phyloP scores from a whole-genome alignment of 1,140 invertebrate species.

The Medauroidea extradentata region DNA sequence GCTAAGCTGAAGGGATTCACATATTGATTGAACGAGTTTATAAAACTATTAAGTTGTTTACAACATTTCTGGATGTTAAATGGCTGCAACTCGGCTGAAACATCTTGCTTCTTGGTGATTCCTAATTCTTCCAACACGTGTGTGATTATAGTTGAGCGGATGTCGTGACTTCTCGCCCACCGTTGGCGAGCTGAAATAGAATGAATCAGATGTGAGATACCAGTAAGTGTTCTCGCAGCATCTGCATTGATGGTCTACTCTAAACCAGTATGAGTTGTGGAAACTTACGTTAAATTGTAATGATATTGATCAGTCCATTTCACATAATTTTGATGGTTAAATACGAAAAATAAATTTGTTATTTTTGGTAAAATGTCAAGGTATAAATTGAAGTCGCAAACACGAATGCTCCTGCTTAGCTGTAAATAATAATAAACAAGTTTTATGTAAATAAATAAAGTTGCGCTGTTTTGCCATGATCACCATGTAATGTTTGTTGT shows the following conservation, averaged over 20 bases:
- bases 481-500: constrained; percentile 7
- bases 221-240: constrained; percentile 17
- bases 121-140: constrained; percentile 11
- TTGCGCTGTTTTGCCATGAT: constrained; percentile 13
- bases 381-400: constrained; percentile 7
- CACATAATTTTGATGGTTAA: constrained; percentile 17
- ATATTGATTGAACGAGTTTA: constrained; percentile 17
- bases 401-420: constrained; percentile 1
- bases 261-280: constrained; percentile 18
- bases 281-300: constrained; percentile 16
- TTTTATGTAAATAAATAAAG: constrained; percentile 10
- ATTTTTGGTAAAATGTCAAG: constrained; percentile 12
- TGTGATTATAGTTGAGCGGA: constrained; percentile 16
- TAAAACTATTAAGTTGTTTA: constrained; percentile 18
- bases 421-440: constrained; percentile 12
- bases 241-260: constrained; percentile 23
- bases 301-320: constrained; percentile 15
- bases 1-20: constrained; percentile 21
- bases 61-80: constrained; percentile 22
- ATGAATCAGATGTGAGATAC: constrained; percentile 20
- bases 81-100: constrained; percentile 22
- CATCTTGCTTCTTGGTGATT: constrained; percentile 19
- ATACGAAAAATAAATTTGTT: constrained; percentile 12
- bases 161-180: constrained; percentile 18
- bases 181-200: constrained; percentile 24